phyloP scores from a whole-genome alignment of 1,140 invertebrate genomes.

The Heliothis virescens region DNA sequence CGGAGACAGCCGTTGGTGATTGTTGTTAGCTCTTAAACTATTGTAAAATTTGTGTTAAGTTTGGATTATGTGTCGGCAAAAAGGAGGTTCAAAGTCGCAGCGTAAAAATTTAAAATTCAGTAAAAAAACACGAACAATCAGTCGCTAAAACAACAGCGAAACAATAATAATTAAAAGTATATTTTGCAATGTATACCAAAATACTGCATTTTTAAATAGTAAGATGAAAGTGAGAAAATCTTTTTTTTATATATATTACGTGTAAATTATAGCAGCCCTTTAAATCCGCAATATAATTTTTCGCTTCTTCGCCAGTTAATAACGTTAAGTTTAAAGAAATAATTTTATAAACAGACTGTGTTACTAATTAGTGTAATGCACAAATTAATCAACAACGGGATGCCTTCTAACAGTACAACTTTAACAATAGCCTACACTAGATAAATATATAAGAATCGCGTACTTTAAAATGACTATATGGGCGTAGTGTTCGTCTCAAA shows the following conservation, averaged over 20 bases:
- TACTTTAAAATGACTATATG: slow-evolving; percentile 67
- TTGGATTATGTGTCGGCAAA: slow-evolving; percentile 81
- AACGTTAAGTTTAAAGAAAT: slow-evolving; percentile 77
- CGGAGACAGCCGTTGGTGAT: slow-evolving; percentile 79
- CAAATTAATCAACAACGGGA: slow-evolving; percentile 80
- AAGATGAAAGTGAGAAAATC: slow-evolving; percentile 80
- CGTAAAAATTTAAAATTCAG: slow-evolving; percentile 63
- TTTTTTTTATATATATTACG: slow-evolving; percentile 63
- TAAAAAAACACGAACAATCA: slow-evolving; percentile 37
- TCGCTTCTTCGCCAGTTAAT: slow-evolving; percentile 78
- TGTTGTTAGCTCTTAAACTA: slow-evolving; percentile 75
- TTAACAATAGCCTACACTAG: slow-evolving; percentile 81
- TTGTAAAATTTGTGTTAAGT: slow-evolving; percentile 72
- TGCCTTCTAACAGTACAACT: slow-evolving; percentile 85
- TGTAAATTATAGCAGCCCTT: slow-evolving; percentile 58
- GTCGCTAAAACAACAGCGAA: slow-evolving; percentile 70
- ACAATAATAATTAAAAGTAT: slow-evolving; percentile 68
- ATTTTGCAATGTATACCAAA: slow-evolving; percentile 86
- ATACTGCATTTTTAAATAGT: slow-evolving; percentile 84
- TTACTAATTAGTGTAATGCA: slow-evolving; percentile 82
- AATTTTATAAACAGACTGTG: slow-evolving; percentile 80
- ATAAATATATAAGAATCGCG: slow-evolving; percentile 75
- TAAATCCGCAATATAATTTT: slow-evolving; percentile 60
- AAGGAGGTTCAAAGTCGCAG: slow-evolving; percentile 65
- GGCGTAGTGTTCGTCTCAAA: slow-evolving; percentile 9